Evolutionary conservation across 2,888 invertebrate species (phyloP).

Genomic region (Trachelus stipa): DNA sequence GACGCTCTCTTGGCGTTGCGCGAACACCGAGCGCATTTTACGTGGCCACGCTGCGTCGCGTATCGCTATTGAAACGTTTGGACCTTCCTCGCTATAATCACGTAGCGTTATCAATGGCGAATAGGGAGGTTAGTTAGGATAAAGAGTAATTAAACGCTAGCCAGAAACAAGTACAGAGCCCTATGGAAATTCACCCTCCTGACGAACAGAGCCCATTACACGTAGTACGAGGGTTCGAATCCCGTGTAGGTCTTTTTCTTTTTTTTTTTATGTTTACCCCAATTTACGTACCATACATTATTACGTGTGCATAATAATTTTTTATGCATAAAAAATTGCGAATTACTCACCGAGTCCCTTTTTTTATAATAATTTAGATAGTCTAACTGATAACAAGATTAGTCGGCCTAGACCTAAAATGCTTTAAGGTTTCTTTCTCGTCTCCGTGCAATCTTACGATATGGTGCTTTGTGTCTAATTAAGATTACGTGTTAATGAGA

Average conservation of each 20-base stretch:
- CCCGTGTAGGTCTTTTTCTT: neutral
- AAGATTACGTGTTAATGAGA: conserved; percentile 50
- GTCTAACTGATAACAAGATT: neutral
- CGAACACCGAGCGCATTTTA: neutral
- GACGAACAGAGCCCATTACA: neutral
- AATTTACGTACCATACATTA: too few species aligned
- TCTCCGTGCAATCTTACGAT: neutral
- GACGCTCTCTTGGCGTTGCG: neutral
- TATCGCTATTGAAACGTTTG: neutral
- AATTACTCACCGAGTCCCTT: neutral
- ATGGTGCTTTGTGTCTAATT: conserved; percentile 44
- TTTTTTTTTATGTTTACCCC: neutral
- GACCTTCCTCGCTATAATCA: neutral
- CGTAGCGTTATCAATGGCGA: neutral
- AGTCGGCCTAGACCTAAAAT: neutral
- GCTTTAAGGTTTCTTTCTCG: neutral
- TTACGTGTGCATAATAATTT: neutral
- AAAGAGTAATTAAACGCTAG: neutral
- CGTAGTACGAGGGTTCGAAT: neutral
- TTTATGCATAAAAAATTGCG: neutral
- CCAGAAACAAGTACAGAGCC: neutral
- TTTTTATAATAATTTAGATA: neutral
- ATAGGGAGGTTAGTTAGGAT: neutral
- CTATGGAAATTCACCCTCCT: neutral
- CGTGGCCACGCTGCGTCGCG: neutral